Base-by-base conservation (phyloP, 2,797 vertebrate species). In the Typhlichthys subterraneus region DNA sequence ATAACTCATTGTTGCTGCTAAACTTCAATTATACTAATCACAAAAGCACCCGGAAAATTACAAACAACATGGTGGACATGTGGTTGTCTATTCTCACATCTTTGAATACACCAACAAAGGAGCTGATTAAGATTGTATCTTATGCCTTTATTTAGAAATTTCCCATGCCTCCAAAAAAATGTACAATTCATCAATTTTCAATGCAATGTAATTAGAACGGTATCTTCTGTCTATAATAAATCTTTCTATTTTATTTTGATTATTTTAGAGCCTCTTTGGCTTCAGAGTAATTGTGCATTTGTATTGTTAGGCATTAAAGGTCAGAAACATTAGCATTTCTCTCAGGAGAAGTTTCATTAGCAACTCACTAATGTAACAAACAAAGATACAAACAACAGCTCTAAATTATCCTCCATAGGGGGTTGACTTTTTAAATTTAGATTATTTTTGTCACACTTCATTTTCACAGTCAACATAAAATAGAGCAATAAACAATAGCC, bases 341-440 rank as follows among this genome's bases (percentile, higher is more conserved):
- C 62, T 19, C 48, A 45, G n/a, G 74, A 65, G 66, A 73, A 17
- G 58, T 64, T 67, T 75, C 55, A 75, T 82, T 77, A 75, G 56
- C 42, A 1, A 33, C 57, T 50, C 50, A 52, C 56, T 42, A 23
- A 2, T 3, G 23, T 23, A 57, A 63, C 60, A 69, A 54, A 57
- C 31, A 56, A 63, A 76, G 69, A 68, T 38, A 59, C 14, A 59
- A 42, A 10, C 5, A 31, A 53, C 61, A 47, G 63, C 19, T 23
- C 23, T 60, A 69, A 80, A 80, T 61, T 17, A 72, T 69, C 68
- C 59, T 5, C 52, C 68, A 10, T 53, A 42, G 51, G 68, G 51
- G 33, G 68, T 56, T 82, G 79, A 85, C 75, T 23, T 23, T 3
- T 23, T 3, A 23, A 23, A 23, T 23, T 23, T 23, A 23, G 23